Evolutionary conservation across 1,140 invertebrate genomes (phyloP).

Genomic region (Cotesia typhae): DNA sequence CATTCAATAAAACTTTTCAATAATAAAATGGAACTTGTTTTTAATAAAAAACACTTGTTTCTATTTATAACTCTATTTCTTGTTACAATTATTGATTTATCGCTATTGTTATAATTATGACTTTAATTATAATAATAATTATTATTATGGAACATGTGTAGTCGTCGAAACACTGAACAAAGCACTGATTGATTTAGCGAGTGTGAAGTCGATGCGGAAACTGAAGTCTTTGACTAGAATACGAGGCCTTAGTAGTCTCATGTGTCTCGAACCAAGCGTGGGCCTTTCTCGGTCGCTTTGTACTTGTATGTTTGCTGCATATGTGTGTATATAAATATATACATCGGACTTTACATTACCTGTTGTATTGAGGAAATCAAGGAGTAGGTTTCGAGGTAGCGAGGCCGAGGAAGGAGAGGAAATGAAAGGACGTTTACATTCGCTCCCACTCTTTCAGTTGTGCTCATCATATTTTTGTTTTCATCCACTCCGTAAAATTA

Average conservation of each 20-base stretch:
- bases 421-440: conserved; percentile 38
- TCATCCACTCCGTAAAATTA: background rate
- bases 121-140: background rate
- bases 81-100: no score
- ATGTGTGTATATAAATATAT: background rate
- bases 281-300: conserved; percentile 51
- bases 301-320: background rate
- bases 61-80: no score
- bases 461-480: conserved; percentile 15
- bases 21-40: no score
- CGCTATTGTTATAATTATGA: background rate
- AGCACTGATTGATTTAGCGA: conserved; percentile 42
- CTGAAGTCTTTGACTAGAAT: conserved; percentile 52
- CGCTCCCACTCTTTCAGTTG: conserved; percentile 25
- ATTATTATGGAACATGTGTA: background rate
- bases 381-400: conserved; percentile 18
- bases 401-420: conserved; percentile 48
- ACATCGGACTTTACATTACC: conserved; percentile 3
- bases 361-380: background rate
- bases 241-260: conserved; percentile 47
- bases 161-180: background rate
- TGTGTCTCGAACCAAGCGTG: conserved; percentile 45
- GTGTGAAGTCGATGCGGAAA: conserved; percentile 57
- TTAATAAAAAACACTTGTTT: background rate
- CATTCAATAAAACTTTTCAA: no score